A percentile compares a stretch with the other conserved stretches of the same genome.
Evolutionary conservation across 2,888 invertebrate genomes (phyloP).

Genomic region (Embidobia sp.): DNA sequence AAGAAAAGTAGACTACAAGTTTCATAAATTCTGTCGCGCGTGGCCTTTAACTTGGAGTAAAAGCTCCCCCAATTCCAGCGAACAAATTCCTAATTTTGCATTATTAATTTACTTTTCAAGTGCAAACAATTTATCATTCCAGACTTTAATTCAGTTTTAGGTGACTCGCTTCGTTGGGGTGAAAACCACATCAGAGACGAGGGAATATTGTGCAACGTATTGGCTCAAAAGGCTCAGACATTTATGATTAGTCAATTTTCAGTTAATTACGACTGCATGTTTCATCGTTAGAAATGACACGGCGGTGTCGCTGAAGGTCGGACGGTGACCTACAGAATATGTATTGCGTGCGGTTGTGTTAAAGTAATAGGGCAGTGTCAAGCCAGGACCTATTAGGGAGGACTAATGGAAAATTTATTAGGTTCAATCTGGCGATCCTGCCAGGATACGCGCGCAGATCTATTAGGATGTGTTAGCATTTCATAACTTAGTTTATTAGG

Average conservation of each 20-base stretch:
- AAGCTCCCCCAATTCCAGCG: too few species aligned
- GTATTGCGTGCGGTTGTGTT: conserved; percentile 16
- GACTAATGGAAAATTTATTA: conserved; percentile 18
- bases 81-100: too few species aligned
- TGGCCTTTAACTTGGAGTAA: too few species aligned
- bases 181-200: not conserved
- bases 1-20: too few species aligned
- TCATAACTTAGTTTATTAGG: conserved; percentile 9
- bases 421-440: conserved; percentile 6
- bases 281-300: conserved; percentile 25
- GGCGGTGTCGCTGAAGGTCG: not conserved
- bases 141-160: not conserved
- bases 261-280: conserved; percentile 19
- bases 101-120: too few species aligned
- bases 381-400: conserved; percentile 6
- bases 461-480: conserved; percentile 10
- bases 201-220: not conserved
- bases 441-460: not conserved
- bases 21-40: too few species aligned
- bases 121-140: too few species aligned
- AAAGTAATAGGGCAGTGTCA: conserved; percentile 31
- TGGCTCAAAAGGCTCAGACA: not conserved
- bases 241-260: conserved; percentile 5
- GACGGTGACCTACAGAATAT: conserved; percentile 1
- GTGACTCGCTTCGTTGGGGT: not conserved